Evolutionary conservation across 2,113 vertebrate genomes (phyloP).

Genomic region (Podilymbus podiceps): DNA sequence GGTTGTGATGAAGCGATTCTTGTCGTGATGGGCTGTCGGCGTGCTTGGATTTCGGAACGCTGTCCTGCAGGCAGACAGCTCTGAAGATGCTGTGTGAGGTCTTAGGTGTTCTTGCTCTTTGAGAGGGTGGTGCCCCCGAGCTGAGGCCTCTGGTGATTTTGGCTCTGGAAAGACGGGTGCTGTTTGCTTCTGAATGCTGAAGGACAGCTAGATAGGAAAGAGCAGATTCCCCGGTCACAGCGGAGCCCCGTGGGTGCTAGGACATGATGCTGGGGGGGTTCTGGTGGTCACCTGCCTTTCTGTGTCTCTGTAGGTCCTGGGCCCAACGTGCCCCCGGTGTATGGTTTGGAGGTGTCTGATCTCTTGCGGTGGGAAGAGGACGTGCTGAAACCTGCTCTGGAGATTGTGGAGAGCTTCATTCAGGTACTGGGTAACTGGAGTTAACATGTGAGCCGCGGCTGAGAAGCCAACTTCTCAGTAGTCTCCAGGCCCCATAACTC

Average conservation of each 20-base stretch:
- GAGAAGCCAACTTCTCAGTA: background rate
- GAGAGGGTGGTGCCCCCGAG: background rate
- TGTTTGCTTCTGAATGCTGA: background rate
- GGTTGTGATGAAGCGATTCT: background rate
- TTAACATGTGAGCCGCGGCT: background rate
- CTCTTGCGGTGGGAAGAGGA: slow-evolving; percentile 83
- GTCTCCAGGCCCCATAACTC: background rate
- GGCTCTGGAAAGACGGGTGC: background rate
- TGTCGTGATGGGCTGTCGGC: background rate
- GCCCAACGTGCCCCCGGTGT: slow-evolving; percentile 83
- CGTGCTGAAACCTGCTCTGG: slow-evolving; percentile 87
- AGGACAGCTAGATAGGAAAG: background rate
- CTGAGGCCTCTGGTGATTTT: background rate
- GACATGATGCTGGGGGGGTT: background rate
- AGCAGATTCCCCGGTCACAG: background rate
- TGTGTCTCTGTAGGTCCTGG: slow-evolving; percentile 81
- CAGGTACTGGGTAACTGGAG: slow-evolving; percentile 75
- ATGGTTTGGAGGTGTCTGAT: slow-evolving; percentile 89
- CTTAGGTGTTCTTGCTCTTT: background rate
- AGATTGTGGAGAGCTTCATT: slow-evolving; percentile 86
- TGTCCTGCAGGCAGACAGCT: background rate
- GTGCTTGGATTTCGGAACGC: fast-evolving
- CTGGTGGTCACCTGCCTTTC: background rate
- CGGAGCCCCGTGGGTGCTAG: background rate
- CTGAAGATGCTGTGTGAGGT: background rate